These are phyloP conservation scores for Herpetotheres cachinnans DNA, from an alignment of 2,113 vertebrate species.

Conservation along the genomic window DNA sequence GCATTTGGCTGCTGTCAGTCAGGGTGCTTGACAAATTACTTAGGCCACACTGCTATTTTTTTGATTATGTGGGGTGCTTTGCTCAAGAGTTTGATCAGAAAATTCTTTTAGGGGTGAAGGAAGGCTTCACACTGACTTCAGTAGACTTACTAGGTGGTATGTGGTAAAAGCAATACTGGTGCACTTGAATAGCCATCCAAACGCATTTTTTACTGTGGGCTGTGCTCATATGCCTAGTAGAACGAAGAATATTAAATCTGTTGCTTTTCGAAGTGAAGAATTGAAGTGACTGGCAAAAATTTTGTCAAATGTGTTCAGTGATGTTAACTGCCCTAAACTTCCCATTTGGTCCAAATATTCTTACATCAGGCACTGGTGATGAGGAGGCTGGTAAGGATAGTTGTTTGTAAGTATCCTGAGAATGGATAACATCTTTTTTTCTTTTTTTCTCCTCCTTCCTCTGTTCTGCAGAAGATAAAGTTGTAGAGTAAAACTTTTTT, in stretches of 20 bases:
- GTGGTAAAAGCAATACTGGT: background rate
- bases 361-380: no score
- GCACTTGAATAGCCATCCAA: background rate
- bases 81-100: background rate
- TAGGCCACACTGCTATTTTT: fast-evolving
- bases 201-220: fast-evolving
- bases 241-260: background rate
- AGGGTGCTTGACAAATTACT: background rate
- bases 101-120: background rate
- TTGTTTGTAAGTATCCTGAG: background rate
- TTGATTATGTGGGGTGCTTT: background rate
- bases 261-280: background rate
- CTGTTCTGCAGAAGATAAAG: background rate
- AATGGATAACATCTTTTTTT: no score
- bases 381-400: no score
- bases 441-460: no score
- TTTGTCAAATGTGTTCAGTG: background rate
- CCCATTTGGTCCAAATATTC: background rate
- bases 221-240: background rate
- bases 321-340: background rate
- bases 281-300: background rate
- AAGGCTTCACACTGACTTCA: background rate
- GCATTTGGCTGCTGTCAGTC: background rate
- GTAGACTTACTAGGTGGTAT: fast-evolving
- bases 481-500: background rate